A percentile compares a stretch with the other conserved stretches of the same genome.
Evolutionary conservation across 2,113 vertebrate species (phyloP).

Genomic region (Bufo gargarizans): DNA sequence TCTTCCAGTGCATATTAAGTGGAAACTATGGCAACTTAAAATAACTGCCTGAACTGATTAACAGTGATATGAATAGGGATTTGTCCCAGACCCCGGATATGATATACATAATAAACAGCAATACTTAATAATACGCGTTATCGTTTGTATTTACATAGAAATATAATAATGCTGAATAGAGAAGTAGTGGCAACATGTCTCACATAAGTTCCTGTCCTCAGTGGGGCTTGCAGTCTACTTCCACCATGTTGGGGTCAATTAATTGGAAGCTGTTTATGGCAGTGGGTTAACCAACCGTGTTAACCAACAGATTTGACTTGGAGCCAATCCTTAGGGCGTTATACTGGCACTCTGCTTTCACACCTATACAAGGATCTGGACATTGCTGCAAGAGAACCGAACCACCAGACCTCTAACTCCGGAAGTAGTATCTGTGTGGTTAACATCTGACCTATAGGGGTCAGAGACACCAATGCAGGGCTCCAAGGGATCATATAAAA

Average conservation of each 20-base stretch:
- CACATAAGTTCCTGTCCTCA: not conserved
- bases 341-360: no score
- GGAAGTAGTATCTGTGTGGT: no score
- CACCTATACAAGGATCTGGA: no score
- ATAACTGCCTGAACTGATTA: not conserved
- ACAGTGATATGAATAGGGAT: not conserved
- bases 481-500: no score
- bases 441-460: no score
- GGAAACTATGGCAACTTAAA: not conserved
- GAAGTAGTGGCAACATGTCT: not conserved
- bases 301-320: no score
- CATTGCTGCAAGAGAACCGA: no score
- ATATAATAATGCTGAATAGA: not conserved
- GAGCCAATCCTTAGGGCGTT: no score
- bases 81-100: not conserved
- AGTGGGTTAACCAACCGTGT: no score
- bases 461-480: no score
- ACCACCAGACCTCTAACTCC: no score
- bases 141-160: not conserved
- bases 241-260: not conserved
- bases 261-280: not conserved
- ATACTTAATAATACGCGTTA: not conserved
- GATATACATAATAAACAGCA: not conserved
- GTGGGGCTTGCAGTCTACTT: not conserved
- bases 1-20: conserved; percentile 10